phyloP scores from a whole-genome alignment of 2,113 vertebrate species.

The Poeciliopsis retropinna region DNA sequence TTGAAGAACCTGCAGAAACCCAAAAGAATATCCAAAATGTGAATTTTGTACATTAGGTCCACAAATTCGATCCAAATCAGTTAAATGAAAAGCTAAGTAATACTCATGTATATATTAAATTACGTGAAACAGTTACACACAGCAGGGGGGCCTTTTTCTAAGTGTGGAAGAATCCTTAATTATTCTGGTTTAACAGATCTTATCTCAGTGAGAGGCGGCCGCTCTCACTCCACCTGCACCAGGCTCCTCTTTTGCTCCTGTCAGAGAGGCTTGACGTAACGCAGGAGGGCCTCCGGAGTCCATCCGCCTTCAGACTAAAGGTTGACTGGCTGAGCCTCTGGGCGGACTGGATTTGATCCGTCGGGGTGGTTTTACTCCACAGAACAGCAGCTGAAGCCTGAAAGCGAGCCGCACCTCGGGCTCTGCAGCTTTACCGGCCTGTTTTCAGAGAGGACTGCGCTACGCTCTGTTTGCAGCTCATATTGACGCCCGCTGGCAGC shows the following conservation, averaged over 20 bases:
- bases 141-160: background rate
- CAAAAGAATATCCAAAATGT: no score
- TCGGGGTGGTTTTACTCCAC: constrained; percentile 16
- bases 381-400: constrained; percentile 9
- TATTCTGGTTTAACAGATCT: background rate
- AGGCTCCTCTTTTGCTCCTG: background rate
- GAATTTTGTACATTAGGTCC: no score
- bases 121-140: no score
- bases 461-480: constrained; percentile 24
- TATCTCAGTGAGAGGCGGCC: background rate
- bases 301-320: constrained; percentile 7
- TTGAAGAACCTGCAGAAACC: no score
- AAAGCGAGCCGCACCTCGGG: constrained; percentile 25
- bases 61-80: background rate
- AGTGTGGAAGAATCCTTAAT: background rate
- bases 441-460: constrained; percentile 19
- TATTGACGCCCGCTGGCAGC: constrained; percentile 34
- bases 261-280: constrained; percentile 18
- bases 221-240: background rate
- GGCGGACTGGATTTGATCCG: background rate
- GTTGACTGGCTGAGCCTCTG: constrained; percentile 9
- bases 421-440: constrained; percentile 22
- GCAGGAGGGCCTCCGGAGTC: background rate
- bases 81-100: background rate
- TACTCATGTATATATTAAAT: no score